These are phyloP conservation scores for human (Homo sapiens) DNA, from an alignment of 2,113 vertebrate species.

Conservation along the genomic window GRCh38 chr7:28071501-28072000, in stretches of 20 bases:
- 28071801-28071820: conserved; percentile 36
- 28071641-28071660: not conserved
- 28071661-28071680: conserved; percentile 16
- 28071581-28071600: conserved; percentile 46
- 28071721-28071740: conserved; percentile 47
- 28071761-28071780: conserved; percentile 20
- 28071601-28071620: not conserved
- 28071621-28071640: conserved; percentile 56
- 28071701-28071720: conserved; percentile 69
- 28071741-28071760: conserved; percentile 62
- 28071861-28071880: not conserved
- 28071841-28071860: conserved; percentile 10
- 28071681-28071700: conserved; percentile 61
- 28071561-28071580: conserved; percentile 46
- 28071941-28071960: not conserved
- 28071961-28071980: not conserved
- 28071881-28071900: conserved; percentile 16
- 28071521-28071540: conserved; percentile 37
- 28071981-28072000: not conserved
- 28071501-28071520: conserved; percentile 35
- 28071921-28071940: not conserved
- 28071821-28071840: not conserved
- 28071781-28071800: conserved; percentile 73
- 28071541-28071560: conserved; percentile 42
- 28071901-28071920: not conserved